Evolutionary conservation across 2,797 vertebrate genomes (phyloP).

Genomic region (Avahi laniger): DNA sequence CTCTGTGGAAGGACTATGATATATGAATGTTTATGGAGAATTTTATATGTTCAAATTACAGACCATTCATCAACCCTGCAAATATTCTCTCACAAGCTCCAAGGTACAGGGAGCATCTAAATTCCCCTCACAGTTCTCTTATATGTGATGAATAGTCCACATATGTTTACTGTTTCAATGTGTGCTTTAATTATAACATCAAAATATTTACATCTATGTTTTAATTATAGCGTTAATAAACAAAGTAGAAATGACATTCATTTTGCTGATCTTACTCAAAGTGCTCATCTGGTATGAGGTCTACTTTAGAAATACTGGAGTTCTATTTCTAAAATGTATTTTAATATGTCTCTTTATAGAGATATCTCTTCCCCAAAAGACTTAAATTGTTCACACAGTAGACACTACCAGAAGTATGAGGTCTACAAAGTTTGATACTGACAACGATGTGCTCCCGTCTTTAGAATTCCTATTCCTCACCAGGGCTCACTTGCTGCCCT

Average conservation of each 20-base stretch:
- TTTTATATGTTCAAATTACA: not conserved
- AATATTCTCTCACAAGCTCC: not conserved
- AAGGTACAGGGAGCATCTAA: not conserved
- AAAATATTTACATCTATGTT: not conserved
- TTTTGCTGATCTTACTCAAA: constrained; percentile 25
- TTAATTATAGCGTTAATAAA: constrained; percentile 37
- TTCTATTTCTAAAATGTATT: constrained; percentile 31
- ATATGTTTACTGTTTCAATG: constrained; percentile 22
- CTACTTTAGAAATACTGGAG: not conserved
- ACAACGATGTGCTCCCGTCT: not conserved
- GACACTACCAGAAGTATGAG: not conserved
- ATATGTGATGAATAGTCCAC: not conserved
- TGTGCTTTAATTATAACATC: constrained; percentile 30
- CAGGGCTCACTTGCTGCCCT: not conserved
- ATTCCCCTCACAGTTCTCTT: not conserved
- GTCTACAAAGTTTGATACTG: not conserved
- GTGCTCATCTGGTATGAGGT: not conserved
- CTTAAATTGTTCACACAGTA: not conserved
- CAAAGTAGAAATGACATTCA: not conserved
- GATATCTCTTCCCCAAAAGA: not conserved
- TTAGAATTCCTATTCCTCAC: not conserved
- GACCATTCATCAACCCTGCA: not conserved
- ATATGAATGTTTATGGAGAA: not conserved
- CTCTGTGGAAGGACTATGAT: not conserved
- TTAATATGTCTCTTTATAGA: not conserved